Evolutionary conservation across 2,797 vertebrate species (phyloP).

Genomic region (Malacoraja senta): DNA sequence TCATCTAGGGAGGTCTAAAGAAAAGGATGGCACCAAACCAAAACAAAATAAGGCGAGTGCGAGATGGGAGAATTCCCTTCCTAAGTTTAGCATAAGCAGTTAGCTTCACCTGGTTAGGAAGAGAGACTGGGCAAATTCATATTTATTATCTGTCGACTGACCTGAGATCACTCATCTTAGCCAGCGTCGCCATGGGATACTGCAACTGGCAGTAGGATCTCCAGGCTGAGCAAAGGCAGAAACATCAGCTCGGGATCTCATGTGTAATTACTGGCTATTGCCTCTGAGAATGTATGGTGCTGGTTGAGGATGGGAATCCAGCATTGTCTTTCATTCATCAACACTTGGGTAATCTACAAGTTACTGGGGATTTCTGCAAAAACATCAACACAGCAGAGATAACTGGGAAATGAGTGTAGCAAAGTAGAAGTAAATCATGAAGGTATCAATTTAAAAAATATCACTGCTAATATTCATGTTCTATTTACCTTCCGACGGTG

Average conservation of each 20-base stretch:
- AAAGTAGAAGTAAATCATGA: slow-evolving; percentile 27
- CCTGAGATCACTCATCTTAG: neutral
- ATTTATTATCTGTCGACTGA: neutral
- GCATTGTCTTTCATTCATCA: neutral
- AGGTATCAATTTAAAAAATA: slow-evolving; percentile 45
- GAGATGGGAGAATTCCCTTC: neutral
- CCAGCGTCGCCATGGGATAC: neutral
- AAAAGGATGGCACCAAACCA: neutral
- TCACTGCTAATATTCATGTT: slow-evolving; percentile 46
- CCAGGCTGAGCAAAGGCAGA: neutral
- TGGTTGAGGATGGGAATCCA: neutral
- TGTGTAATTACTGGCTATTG: neutral
- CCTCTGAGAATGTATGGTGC: neutral
- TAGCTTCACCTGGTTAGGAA: neutral
- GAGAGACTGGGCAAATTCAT: neutral
- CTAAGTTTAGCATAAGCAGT: neutral
- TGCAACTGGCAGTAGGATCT: too few relatives aligned
- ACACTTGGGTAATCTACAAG: neutral
- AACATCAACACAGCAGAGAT: neutral
- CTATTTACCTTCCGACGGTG: slow-evolving; percentile 88
- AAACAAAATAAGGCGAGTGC: neutral
- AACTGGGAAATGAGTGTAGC: neutral
- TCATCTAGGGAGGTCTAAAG: neutral
- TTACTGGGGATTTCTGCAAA: neutral
- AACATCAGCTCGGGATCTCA: too few relatives aligned